Base-by-base conservation (phyloP, 1,140 invertebrate species). In the Mycetomoellerius zeteki region DNA sequence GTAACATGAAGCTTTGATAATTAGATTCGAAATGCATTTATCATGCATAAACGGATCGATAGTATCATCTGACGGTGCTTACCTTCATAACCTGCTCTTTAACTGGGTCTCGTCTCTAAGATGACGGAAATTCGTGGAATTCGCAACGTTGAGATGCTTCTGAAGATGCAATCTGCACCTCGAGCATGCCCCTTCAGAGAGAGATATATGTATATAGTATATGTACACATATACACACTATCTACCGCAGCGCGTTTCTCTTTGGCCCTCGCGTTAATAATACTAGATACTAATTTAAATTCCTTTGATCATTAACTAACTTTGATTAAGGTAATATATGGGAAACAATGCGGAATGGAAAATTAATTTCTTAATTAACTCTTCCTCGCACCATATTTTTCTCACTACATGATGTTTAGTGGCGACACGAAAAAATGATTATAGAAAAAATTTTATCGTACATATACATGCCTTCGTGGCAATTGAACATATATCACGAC, bases 271-370 rank as follows among this genome's bases (percentile, higher is more conserved):
- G 47, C 88, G 85, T 90, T 86, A 90, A 90, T 90, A 90, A 90
- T 82, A 72, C 88, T 71, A 84, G 60, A 56, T 73, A 73, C 88
- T 84, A 90, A 89, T 89, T 90, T 89, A 90, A 90, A 89, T 90
- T 86, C 88, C 88, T 90, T 90, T 90, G 85, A 89, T 89, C 88
- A 77, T 86, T 82, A 89, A 78, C 62, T 84, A 54, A 72, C 64
- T 60, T 50, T 89, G 88, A 90, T 89, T 89, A 89, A 89, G 54
- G 54, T 27, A 84, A 84, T 84, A 73, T 75, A 8, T 72, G 10
- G 5, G 30, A 84, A 84, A 84, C 80, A 84, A 84, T 60, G 67
- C 37, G 52, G 19, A 78, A 86, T 43, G 27, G 47, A 71, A 84
- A 75, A 75, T 84, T 84, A 75, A 84, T 84, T 84, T 60, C 24